Evolutionary conservation across 2,797 vertebrate genomes (phyloP).

Genomic region (Cuculus canorus): DNA sequence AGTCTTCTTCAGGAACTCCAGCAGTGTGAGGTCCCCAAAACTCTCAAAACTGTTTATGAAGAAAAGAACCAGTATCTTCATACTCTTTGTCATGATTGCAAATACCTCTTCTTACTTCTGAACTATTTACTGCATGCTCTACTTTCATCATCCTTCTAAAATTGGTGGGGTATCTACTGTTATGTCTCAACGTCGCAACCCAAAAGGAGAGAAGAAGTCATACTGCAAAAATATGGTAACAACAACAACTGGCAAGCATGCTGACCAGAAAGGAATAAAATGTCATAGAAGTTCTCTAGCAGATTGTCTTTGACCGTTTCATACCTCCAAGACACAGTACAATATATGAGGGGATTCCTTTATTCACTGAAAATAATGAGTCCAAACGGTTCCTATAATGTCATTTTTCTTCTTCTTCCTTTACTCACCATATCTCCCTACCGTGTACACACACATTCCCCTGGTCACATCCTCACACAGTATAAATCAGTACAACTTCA

Average conservation of each 20-base stretch:
- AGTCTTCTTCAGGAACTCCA: not conserved
- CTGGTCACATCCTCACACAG: not conserved
- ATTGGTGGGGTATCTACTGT: not conserved
- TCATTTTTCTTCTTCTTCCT: not conserved
- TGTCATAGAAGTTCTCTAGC: not conserved
- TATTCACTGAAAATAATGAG: not conserved
- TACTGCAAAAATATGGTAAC: not conserved
- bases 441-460: not conserved
- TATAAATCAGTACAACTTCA: not conserved
- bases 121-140: not conserved
- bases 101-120: not conserved
- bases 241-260: not conserved
- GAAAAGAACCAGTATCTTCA: too few relatives aligned
- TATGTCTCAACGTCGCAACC: rapidly evolving
- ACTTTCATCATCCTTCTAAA: not conserved
- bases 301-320: not conserved
- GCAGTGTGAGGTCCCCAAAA: not conserved
- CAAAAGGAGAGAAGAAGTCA: rapidly evolving
- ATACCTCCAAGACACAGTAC: not conserved
- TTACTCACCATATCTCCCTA: not conserved
- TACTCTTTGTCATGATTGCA: not conserved
- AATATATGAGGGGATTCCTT: not conserved
- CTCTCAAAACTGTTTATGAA: not conserved
- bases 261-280: not conserved
- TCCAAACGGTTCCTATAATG: not conserved